Evolutionary conservation across 37 sponge, comb jelly and placozoan genomes (phyloP), one percentile per base, ranked within the genome.

Genomic region (Ianthella basta): DNA sequence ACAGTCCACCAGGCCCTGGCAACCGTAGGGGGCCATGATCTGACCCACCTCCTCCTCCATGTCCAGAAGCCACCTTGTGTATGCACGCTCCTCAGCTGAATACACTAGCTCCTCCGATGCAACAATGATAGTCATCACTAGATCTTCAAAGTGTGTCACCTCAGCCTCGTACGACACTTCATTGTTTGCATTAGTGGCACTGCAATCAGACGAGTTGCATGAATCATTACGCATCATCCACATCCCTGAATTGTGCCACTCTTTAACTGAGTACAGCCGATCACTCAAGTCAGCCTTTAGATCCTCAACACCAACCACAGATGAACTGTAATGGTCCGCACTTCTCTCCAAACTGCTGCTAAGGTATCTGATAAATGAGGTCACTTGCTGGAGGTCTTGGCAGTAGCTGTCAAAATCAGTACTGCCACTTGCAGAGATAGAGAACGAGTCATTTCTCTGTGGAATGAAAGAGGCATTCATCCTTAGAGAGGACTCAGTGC

Each of bases 1-100:
- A 30, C 70, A 69, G 34, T 69, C 70, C 27, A 69, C 70, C 70
- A 69, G 29, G 18, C 70, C 70, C 29, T 30, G 29, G 70, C 70
- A 69, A 33, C 34, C 33, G 70, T 69, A 69, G 18, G 29, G 12
- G 33, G 34, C 6, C 70, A 69, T 69, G 34, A 69, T 18, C 6
- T 15, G 29, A 18, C 70, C 70, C 18, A 69, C 34, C 0, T 69
- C 18, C 70, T 69, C 35, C 35, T 69, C 70, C 27, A 69, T 18
- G 34, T 69, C 29, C 18, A 69, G 70, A n/a, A 69, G 70, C 70
- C 70, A 69, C 34, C 18, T 69, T 69, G 34, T 69, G 33, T 34
- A 69, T 15, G 27, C 70, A 30, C 34, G 34, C 70, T 69, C 35
- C 35, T 69, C 70, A 4, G 70, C 34, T 18, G 34, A n/a, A n/a